Evolutionary conservation across 2,113 vertebrate species (phyloP).

Genomic region (Colaptes auratus): DNA sequence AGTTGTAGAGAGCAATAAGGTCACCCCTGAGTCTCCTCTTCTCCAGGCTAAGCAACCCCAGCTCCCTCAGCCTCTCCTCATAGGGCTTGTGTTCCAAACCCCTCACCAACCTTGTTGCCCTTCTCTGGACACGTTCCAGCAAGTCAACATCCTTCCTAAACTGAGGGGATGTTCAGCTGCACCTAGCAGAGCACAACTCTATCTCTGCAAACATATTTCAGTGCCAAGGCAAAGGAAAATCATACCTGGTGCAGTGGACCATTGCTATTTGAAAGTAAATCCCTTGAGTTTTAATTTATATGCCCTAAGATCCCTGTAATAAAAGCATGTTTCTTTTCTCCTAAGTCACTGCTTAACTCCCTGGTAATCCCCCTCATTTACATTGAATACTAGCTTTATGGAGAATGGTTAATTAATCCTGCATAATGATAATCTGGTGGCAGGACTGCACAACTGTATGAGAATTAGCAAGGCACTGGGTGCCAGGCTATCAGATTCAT

Average conservation of each 20-base stretch:
- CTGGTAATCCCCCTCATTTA: conserved; percentile 63
- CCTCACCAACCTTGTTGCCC: too few species aligned
- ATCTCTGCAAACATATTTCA: neutral
- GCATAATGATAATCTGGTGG: conserved; percentile 52
- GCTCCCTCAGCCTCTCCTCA: too few species aligned
- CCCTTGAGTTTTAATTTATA: conserved; percentile 26
- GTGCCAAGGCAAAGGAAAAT: neutral
- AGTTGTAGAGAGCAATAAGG: too few species aligned
- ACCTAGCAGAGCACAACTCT: neutral
- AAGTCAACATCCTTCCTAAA: too few species aligned
- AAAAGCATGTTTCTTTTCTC: conserved; percentile 42
- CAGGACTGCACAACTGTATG: neutral
- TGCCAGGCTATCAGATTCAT: conserved; percentile 32
- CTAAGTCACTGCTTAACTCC: neutral
- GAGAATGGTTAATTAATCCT: conserved; percentile 70
- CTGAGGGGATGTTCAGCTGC: neutral
- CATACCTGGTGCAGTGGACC: neutral
- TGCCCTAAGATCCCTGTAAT: conserved; percentile 35
- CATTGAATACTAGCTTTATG: conserved; percentile 51
- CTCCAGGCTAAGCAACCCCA: too few species aligned
- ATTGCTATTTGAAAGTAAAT: conserved; percentile 27
- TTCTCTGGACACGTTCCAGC: too few species aligned
- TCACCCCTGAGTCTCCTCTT: too few species aligned
- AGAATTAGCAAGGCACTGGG: conserved; percentile 32
- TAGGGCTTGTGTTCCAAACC: too few species aligned